A percentile compares a stretch with the other conserved stretches of the same genome.
phyloP scores from a whole-genome alignment of 2,113 vertebrate genomes.

The Sterna hirundo region DNA sequence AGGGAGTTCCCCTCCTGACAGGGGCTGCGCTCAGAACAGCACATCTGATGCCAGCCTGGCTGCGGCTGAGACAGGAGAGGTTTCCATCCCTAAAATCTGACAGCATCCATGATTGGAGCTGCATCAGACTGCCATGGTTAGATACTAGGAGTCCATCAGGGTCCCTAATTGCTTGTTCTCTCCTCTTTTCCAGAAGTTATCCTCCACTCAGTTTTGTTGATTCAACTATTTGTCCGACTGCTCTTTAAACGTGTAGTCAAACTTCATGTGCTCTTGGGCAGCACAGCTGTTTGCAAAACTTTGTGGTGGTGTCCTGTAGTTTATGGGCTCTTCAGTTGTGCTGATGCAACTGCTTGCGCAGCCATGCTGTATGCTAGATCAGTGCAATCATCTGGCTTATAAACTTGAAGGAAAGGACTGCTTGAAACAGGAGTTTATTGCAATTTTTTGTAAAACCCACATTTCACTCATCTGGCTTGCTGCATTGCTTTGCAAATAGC shows the following conservation, averaged over 20 bases:
- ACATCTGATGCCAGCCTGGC: not conserved
- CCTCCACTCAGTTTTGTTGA: not conserved
- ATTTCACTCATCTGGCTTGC: not conserved
- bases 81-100: not conserved
- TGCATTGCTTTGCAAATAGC: not conserved
- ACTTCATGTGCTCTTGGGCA: not conserved
- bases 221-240: not conserved
- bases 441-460: not conserved
- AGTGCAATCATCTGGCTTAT: not conserved
- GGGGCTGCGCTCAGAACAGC: not conserved
- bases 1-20: not conserved
- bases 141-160: not conserved
- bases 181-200: not conserved
- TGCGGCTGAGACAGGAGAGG: not conserved
- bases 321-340: not conserved
- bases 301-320: not conserved
- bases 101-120: not conserved
- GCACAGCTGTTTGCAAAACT: not conserved
- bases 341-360: not conserved
- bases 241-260: not conserved
- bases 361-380: not conserved
- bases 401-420: not conserved
- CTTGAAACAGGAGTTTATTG: not conserved
- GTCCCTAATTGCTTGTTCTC: not conserved
- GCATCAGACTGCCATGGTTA: accelerated